Percentiles rank a stretch among this genome's conserved stretches.
Conservation (phyloP, 92 coral and sea anemone species). For the Actinostola sp. region DNA sequence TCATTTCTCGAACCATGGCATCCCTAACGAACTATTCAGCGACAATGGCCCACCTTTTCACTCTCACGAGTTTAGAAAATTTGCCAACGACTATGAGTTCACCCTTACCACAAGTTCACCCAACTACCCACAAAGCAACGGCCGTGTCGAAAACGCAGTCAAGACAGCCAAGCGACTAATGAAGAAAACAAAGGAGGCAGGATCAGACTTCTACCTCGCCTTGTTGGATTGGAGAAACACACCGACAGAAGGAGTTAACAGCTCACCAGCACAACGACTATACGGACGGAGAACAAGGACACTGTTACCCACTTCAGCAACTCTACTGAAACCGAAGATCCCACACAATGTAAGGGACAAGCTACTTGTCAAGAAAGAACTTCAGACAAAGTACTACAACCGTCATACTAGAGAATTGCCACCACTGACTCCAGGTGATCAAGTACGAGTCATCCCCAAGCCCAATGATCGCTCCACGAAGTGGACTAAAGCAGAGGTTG, state of each 20-base stretch:
- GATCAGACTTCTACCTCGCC: background rate
- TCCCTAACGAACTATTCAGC: background rate
- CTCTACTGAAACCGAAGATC: background rate
- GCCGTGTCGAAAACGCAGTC: too few relatives aligned
- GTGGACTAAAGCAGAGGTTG: too few relatives aligned
- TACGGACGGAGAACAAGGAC: too few relatives aligned
- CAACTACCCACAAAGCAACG: too few relatives aligned
- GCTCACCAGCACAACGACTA: constrained; percentile 5
- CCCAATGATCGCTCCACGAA: too few relatives aligned
- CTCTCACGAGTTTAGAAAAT: constrained; percentile 5
- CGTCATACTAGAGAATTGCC: background rate
- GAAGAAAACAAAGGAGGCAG: background rate
- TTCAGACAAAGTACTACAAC: background rate
- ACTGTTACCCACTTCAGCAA: background rate
- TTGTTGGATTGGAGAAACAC: constrained; percentile 6
- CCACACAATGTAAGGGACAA: constrained; percentile 1
- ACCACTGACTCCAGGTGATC: too few relatives aligned
- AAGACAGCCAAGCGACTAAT: too few relatives aligned
- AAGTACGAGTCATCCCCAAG: too few relatives aligned
- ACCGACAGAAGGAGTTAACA: constrained; percentile 1
- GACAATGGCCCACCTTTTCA: constrained; percentile 15
- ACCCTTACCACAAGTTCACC: too few relatives aligned
- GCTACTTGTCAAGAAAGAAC: background rate
- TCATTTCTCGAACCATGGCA: constrained; percentile 6
- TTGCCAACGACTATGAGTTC: too few relatives aligned